Base-by-base conservation (phyloP, 2,888 invertebrate species). In the Cyclophora punctaria region DNA sequence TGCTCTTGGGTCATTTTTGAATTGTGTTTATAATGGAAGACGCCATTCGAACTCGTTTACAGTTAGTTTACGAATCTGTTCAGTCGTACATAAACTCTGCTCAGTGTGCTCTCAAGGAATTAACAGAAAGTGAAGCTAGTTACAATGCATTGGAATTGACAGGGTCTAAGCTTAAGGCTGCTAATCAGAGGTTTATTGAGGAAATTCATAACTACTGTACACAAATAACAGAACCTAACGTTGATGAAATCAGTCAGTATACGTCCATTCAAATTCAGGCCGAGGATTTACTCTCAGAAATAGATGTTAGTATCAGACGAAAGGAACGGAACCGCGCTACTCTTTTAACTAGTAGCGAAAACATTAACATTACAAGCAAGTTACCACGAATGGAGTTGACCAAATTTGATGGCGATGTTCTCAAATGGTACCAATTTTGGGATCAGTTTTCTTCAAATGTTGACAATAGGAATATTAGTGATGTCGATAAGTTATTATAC, bases 381-480 rank as follows among this genome's bases (percentile, higher is more conserved):
- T 7, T 42, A 7, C 47, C 47, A 2, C 34, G 34, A 44, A 44
- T 60, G 47, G 53, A 54, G 3, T 45, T 63, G 4, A 35, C 58
- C 2, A 49, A 53, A 46, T 64, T 62, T 49, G 50, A 57, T 7
- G 63, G 64, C 2, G 49, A 66, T 34, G 42, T 63, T 4, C 46
- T 62, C 1, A 52, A 58, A 5, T 63, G 63, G 58, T 46, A 56
- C 5, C 49, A 57, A 35, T 63, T 64, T 52, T 64, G 66, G 62
- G 60, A 64, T 5, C 58, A 61, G 7, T 66, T 64, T 52, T 5
- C 44, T 3, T 59, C 60, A 4, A 63, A 57, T 43, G 46, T 63
- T 1, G 45, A 61, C 43, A 50, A 34, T 5, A 51, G 59, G 7
- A 54, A 56, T 34, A 42, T 63, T 2, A 47, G 7, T 3, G 52